Conservation (phyloP, 2,797 vertebrate species). For the Pseudocheirus occidentalis region DNA sequence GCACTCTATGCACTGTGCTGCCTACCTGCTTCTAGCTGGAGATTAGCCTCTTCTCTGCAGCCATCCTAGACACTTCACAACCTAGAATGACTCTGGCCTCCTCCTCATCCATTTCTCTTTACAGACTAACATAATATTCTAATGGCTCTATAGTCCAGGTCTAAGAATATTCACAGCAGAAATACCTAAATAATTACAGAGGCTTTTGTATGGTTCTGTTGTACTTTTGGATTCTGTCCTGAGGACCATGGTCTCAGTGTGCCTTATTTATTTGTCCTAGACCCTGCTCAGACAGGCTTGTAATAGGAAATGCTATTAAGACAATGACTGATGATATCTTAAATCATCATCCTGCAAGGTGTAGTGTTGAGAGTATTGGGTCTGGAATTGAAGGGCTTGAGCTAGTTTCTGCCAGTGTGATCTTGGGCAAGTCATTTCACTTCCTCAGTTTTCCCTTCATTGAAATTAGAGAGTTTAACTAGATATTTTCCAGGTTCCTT, state of each 20-base stretch:
- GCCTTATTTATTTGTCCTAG: neutral
- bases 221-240: neutral
- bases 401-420: neutral
- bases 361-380: neutral
- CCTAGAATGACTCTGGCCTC: neutral
- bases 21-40: neutral
- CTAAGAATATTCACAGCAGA: neutral
- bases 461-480: neutral
- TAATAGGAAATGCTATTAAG: neutral
- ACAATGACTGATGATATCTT: neutral
- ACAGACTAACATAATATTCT: neutral
- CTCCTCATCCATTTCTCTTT: neutral
- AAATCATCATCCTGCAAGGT: neutral
- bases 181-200: neutral
- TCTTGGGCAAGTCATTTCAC: neutral
- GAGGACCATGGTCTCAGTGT: neutral
- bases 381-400: neutral
- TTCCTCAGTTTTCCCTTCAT: neutral
- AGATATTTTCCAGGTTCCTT: neutral
- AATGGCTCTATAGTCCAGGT: neutral
- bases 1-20: neutral
- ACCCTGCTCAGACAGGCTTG: neutral
- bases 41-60: neutral
- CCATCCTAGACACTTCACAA: neutral
- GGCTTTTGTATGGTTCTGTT: neutral